Base-by-base conservation (phyloP, 1,140 invertebrate genomes). In the Temnothorax curvispinosus region DNA sequence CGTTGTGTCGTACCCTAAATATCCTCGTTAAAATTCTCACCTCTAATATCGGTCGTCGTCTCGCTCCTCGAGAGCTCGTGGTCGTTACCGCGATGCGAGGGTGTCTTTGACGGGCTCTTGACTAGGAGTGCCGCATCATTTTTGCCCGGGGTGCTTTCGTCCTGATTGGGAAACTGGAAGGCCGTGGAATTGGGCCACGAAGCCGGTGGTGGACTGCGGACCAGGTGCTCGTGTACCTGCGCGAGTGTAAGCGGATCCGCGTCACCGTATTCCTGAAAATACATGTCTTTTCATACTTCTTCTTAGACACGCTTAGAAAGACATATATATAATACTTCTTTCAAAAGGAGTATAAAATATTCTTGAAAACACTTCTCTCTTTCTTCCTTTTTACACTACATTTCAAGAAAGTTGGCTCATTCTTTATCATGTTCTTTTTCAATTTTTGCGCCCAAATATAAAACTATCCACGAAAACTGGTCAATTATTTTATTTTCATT, bases 181-280 rank as follows among this genome's bases (percentile, higher is more conserved):
- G 89, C 80, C 54, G 94, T 92, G 1, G 94, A 92, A 77, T 96
- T 96, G 4, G 97, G 96, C 96, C 97, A 97, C 75, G 96, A 97
- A 4, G 96, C 97, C 0, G 97, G 97, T 7, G 98, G 98, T 35
- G 98, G 97, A 90, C 97, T 98, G 60, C 98, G 95, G 44, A 98
- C 98, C 95, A 98, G 96, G 93, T 98, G 97, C 92, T 98, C 97
- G 93, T 98, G 97, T 52, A 98, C 97, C 93, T 98, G 97, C 69
- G 97, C 97, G 60, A 98, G 94, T 27, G 97, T 97, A 64, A 98
- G 91, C 0, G 97, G 97, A 93, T 97, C 97, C 58, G 96, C 94
- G 80, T 96, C 96, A 15, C 96, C 96, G 91, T 97, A 96, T 93
- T 97, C 97, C 97, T 97, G 93, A 87, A 90, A 89, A 75, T 71